Base-by-base conservation (phyloP, 2,113 vertebrate genomes). In the Sinocyclocheilus maitianheensis region DNA sequence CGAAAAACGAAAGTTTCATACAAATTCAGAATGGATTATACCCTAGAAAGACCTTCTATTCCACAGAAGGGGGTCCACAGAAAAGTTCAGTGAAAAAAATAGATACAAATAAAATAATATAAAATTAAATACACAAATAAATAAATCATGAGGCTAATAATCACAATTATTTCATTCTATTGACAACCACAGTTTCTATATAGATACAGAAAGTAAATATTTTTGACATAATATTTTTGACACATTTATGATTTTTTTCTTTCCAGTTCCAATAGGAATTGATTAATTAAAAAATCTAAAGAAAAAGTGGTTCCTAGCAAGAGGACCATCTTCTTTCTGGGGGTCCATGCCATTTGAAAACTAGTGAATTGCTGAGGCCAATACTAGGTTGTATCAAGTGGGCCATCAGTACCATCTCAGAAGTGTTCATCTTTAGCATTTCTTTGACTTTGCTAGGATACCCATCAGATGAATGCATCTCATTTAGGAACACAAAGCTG, bases 371-470 rank as follows among this genome's bases (percentile, higher is more conserved):
- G 2, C 72, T 14, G 22, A 48, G 72, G 72, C 11, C 4, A n/a
- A 48, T 14, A 14, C 40, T 75, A 75, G 43, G 22, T n/a, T 75
- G 69, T 40, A 3, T 75, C 34, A 22, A 72, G 34, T 72, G 40
- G 18, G 9, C 75, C 48, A 13, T 20, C 74, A 18, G 46, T 77
- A n/a, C 46, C 24, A 69, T 76, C 24, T 81, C 40, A 60, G 85
- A 85, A 34, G 51, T 72, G 53, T 51, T 53, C 77, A 81, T 78
- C 71, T 60, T 83, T 79, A 86, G 88, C 53, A 74, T 89, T 88
- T 84, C 51, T 26, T 48, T 34, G 13, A 62, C 40, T 76, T 76
- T 77, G 86, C 88, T 84, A 90, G 90, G 88, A 91, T 87, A 90
- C 84, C n/a, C n/a, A 46, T 88, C 72, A 84, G 53, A 22, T 78